A percentile compares a stretch with the other conserved stretches of the same genome.
phyloP scores from a whole-genome alignment of 2,113 vertebrate species.

The Vanacampus margaritifer region DNA sequence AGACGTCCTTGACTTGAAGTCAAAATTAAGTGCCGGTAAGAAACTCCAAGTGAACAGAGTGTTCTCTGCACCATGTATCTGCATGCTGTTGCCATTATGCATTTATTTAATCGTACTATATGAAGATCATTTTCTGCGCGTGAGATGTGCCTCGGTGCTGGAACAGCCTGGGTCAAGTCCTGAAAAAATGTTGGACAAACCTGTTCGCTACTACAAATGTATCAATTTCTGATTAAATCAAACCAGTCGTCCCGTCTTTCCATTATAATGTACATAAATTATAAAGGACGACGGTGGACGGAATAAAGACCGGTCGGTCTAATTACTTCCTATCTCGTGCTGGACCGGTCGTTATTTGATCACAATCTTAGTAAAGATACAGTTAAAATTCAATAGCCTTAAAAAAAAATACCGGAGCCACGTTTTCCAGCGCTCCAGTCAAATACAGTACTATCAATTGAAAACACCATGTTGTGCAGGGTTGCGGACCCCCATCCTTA shows the following conservation, averaged over 20 bases:
- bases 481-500: not conserved
- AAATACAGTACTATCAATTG: not conserved
- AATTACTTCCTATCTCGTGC: not conserved
- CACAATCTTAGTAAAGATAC: too few species aligned
- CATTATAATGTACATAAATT: not conserved
- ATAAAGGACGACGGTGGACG: not conserved
- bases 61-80: constrained; percentile 21
- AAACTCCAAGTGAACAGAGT: not conserved
- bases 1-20: constrained; percentile 11
- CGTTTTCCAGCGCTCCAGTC: not conserved
- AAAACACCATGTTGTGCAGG: not conserved
- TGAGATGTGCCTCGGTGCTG: not conserved
- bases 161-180: not conserved
- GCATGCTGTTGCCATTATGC: constrained; percentile 37
- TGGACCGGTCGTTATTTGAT: not conserved
- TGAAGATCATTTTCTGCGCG: not conserved
- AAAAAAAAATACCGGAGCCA: not conserved
- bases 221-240: not conserved
- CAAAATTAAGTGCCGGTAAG: constrained; percentile 4
- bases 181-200: not conserved
- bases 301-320: not conserved
- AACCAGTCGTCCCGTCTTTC: not conserved
- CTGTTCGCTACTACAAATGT: not conserved
- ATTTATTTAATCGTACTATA: too few species aligned
- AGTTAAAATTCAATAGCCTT: too few species aligned